Base-by-base conservation (phyloP, 2,797 vertebrate species). In the Prunella strophiata region DNA sequence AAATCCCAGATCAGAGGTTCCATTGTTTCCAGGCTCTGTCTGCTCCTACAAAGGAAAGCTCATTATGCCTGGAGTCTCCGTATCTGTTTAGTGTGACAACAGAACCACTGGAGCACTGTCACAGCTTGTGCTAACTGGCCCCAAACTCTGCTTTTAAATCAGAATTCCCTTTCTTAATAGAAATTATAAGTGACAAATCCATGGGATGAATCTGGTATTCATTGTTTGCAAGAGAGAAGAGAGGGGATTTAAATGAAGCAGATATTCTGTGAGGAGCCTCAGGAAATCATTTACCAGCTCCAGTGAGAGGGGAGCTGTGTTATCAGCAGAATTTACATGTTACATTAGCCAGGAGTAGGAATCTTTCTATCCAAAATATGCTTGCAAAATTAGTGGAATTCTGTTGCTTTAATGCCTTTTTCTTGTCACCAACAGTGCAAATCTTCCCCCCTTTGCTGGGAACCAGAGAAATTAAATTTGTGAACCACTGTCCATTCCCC, bases 111-210 rank as follows among this genome's bases (percentile, higher is more conserved):
- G 71, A 89, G 71, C 85, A 22, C 80, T 52, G 45, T 73, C 84
- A 89, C 34, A 82, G 71, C 81, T 65, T 22, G 48, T 66, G 73
- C 74, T 73, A 78, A 78, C 88, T 18, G 30, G 5, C 40, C 91
- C 83, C 40, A 91, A 93, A 85, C 66, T 92, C 42, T 10, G 21
- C 58, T 71, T 89, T 82, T 61, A 85, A 58, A 70, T 32, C 36
- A 90, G 71, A 96, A 82, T 61, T 79, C 65, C 70, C 21, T 45
- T 77, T 59, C 89, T 96, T 97, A 97, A 96, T 95, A 97, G 97
- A 96, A 98, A 97, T 97, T 97, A 93, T 89, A 97, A 97, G 97
- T 95, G 97, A 97, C 97, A 97, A 96, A 97, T 97, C 95, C 94
- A 43, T 1, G 1, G 93, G 86, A 92, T 71, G 94, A 89, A 93